Conservation (phyloP, 2,888 invertebrate genomes). For the Syrphus vitripennis region DNA sequence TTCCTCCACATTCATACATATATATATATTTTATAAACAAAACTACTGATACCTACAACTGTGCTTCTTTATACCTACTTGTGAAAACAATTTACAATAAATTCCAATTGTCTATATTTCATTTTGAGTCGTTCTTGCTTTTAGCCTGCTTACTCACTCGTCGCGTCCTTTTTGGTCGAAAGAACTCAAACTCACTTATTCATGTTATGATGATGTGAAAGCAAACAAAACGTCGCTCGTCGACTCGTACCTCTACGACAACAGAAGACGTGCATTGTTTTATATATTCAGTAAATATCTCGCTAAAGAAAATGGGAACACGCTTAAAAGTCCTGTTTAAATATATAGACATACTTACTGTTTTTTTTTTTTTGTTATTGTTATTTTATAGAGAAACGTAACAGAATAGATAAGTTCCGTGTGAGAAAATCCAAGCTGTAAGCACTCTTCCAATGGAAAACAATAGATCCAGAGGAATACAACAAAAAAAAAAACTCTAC, state of each 20-base stretch:
- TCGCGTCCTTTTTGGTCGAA: constrained; percentile 37
- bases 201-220: constrained; percentile 59
- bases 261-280: constrained; percentile 39
- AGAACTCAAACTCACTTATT: constrained; percentile 47
- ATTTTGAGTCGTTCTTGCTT: constrained; percentile 12
- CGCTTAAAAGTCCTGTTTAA: constrained; percentile 44
- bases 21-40: background rate
- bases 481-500: background rate
- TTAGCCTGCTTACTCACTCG: background rate
- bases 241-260: too few species aligned
- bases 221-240: constrained; percentile 43
- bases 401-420: constrained; percentile 6
- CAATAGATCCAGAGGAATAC: too few species aligned
- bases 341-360: constrained; percentile 6
- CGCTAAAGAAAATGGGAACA: constrained; percentile 1
- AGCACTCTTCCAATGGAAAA: constrained; percentile 3
- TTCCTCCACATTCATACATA: background rate
- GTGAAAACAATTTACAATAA: constrained; percentile 31
- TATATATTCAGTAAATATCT: constrained; percentile 31
- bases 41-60: background rate
- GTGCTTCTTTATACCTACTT: background rate
- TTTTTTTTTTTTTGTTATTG: background rate
- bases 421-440: constrained; percentile 40
- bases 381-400: background rate
- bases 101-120: constrained; percentile 59